Evolutionary conservation across 2,113 vertebrate species (phyloP).

Genomic region (Tauraco erythrolophus): DNA sequence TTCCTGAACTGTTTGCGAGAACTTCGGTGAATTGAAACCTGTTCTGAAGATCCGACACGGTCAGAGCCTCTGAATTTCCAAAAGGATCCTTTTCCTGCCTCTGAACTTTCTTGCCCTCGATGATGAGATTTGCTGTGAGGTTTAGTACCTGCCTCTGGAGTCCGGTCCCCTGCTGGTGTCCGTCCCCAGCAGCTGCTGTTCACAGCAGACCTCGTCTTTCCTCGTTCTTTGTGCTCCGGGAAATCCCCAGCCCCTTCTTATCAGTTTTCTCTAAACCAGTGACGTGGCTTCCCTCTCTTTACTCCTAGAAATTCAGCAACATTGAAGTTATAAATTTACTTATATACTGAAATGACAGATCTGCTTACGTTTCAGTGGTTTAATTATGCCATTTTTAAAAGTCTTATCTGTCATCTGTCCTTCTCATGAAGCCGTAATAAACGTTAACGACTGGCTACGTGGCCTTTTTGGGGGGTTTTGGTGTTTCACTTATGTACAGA

Average conservation of each 20-base stretch:
- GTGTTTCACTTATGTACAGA: not conserved
- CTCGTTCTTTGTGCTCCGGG: not conserved
- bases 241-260: not conserved
- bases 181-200: not conserved
- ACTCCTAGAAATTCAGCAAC: not conserved
- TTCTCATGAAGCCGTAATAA: not conserved
- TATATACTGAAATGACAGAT: not conserved
- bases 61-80: not conserved
- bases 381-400: not conserved
- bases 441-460: not conserved
- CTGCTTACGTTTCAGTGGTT: not conserved
- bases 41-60: fast-evolving
- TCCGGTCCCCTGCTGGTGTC: not conserved
- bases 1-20: not conserved
- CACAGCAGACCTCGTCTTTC: not conserved
- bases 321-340: not conserved
- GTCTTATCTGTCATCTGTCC: not conserved
- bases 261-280: not conserved
- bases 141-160: not conserved
- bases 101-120: not conserved
- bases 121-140: not conserved
- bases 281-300: not conserved
- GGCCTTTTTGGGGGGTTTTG: not conserved
- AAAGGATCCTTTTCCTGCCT: not conserved
- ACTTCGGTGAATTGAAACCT: not conserved